These are phyloP conservation scores for Apis florea DNA, from an alignment of 1,140 invertebrate genomes.

Conservation along the genomic window DNA sequence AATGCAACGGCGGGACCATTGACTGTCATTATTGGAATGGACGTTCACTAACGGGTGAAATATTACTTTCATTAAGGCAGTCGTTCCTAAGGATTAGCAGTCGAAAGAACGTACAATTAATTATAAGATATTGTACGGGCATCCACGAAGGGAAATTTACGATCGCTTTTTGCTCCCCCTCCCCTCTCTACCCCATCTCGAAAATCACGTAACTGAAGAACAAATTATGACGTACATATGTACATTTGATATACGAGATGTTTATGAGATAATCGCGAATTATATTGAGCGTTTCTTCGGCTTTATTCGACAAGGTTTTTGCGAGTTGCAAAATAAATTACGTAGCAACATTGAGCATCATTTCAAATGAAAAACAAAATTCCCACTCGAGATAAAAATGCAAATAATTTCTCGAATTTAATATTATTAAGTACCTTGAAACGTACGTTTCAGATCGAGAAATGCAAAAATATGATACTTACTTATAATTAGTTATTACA, in stretches of 20 bases:
- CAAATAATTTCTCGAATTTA: too few relatives aligned
- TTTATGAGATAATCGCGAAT: not conserved
- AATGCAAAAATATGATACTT: too few relatives aligned
- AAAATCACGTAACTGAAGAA: not conserved
- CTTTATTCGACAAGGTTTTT: too few relatives aligned
- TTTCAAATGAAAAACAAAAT: too few relatives aligned
- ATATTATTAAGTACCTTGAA: too few relatives aligned
- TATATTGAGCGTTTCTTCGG: not conserved
- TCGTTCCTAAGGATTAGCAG: slow-evolving; percentile 27
- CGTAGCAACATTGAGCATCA: too few relatives aligned
- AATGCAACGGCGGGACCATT: slow-evolving; percentile 2
- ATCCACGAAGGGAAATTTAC: slow-evolving; percentile 12
- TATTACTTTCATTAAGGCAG: slow-evolving; percentile 40
- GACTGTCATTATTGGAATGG: slow-evolving; percentile 33
- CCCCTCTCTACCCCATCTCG: not conserved
- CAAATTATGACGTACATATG: not conserved
- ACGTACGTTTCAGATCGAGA: too few relatives aligned
- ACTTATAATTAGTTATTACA: not conserved
- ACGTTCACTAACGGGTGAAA: slow-evolving; percentile 38
- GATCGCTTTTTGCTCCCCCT: not conserved
- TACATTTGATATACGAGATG: too few relatives aligned
- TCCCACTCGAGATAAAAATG: too few relatives aligned
- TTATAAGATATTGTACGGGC: slow-evolving; percentile 22
- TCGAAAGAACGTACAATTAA: slow-evolving; percentile 42
- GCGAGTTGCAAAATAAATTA: too few relatives aligned